Base-by-base conservation (phyloP, 1,140 invertebrate genomes). In the Orchesella cincta region DNA sequence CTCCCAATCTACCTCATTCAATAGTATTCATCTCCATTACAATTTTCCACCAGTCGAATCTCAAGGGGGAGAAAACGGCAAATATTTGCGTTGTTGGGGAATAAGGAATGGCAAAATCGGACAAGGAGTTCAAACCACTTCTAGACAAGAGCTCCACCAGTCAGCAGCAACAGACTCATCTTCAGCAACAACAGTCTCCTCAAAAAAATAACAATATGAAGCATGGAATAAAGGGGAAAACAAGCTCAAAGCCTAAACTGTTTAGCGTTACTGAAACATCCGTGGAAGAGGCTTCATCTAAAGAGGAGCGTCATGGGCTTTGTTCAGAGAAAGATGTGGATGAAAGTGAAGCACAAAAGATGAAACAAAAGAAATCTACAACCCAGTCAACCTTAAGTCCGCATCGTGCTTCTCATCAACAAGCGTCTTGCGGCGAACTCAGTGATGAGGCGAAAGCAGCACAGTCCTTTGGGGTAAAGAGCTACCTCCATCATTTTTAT, bases 401-500 rank as follows among this genome's bases (percentile, higher is more conserved):
- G 1, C 62, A 33, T 29, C 62, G 26, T 29, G 26, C 62, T 12
- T 12, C 29, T 2, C 62, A 67, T 31, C 62, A 18, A 14, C 62
- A 29, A 31, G 8, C 28, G 5, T 8, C 28, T 29, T 31, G 26
- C 1, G 62, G 62, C 29, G 62, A 73, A 36, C 20, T 39, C 3
- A 3, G 18, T 23, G 73, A 79, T 51, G 75, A 77, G n/a, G 29
- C 14, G 36, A 52, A 70, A 54, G 46, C 76, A 54, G 34, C 72
- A 23, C 70, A 72, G 16, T 18, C 39, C 73, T 87, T 87, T 76
- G 87, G 87, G 23, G 85, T 88, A 34, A 86, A 85, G 80, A 87
- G 86, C 35, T 87, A 88, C 78, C 80, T 88, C 31, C 86, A 88
- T 78, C 83, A 87, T 34, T 88, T 88, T 82, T 88, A 88, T 80